Evolutionary conservation across 1,140 invertebrate genomes (phyloP).

Genomic region (Dreissena polymorpha): DNA sequence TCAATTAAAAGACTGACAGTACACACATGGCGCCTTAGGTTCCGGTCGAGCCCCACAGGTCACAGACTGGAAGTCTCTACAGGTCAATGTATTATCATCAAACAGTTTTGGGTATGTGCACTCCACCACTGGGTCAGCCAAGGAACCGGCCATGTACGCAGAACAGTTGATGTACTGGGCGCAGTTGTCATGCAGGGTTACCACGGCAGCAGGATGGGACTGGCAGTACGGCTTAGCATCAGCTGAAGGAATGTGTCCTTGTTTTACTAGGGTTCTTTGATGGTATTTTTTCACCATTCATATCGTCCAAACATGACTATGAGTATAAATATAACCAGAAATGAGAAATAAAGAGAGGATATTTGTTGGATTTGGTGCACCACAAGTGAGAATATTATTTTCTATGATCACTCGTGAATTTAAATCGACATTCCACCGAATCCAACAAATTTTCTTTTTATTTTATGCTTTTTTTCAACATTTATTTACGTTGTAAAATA

Average conservation of each 20-base stretch:
- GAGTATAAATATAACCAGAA: no score
- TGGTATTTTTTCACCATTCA: background rate
- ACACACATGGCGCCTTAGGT: conserved; percentile 65
- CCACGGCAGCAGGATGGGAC: conserved; percentile 15
- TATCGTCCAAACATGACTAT: background rate
- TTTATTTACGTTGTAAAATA: no score
- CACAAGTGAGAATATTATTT: no score
- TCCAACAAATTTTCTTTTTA: no score
- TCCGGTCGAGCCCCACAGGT: conserved; percentile 56
- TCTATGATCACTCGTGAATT: no score
- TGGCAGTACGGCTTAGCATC: conserved; percentile 37
- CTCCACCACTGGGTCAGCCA: conserved; percentile 46
- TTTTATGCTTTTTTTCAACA: no score
- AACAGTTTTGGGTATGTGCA: conserved; percentile 69
- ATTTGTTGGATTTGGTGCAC: no score
- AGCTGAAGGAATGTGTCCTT: conserved; percentile 10
- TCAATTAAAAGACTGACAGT: no score
- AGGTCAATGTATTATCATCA: conserved; percentile 53
- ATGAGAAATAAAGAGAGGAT: no score
- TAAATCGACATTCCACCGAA: no score
- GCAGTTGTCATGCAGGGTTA: conserved; percentile 19
- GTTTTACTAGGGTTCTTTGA: background rate
- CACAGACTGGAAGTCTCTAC: conserved; percentile 63
- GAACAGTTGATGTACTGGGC: conserved; percentile 45
- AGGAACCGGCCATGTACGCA: background rate